Evolutionary conservation across 64 coral and sea anemone genomes (phyloP).

Genomic region (Trachythela sp.): DNA sequence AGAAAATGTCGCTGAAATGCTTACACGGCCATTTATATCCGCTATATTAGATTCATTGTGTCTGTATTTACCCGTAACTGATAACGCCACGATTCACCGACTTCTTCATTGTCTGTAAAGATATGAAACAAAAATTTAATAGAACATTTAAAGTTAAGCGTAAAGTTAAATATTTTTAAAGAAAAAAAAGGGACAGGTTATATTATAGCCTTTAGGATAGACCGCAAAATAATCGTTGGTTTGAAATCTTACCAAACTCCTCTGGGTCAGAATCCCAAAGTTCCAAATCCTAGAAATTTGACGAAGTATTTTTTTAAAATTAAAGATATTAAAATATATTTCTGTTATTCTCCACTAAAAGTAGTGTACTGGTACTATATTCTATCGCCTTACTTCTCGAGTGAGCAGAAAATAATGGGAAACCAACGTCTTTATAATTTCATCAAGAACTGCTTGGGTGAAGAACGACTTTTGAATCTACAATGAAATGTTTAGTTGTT

Average conservation of each 20-base stretch:
- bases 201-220: neutral
- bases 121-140: neutral
- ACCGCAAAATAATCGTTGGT: neutral
- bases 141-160: neutral
- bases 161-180: no score
- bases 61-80: slow-evolving; percentile 61
- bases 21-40: no score
- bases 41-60: no score
- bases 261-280: slow-evolving; percentile 71
- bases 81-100: slow-evolving; percentile 78
- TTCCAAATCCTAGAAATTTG: slow-evolving; percentile 50
- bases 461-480: slow-evolving; percentile 63
- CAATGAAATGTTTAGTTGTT: neutral
- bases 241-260: slow-evolving; percentile 54
- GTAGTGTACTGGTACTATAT: no score
- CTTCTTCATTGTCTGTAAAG: slow-evolving; percentile 64
- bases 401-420: slow-evolving; percentile 54
- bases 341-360: no score
- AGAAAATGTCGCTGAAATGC: no score
- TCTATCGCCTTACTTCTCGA: slow-evolving; percentile 43
- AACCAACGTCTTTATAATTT: slow-evolving; percentile 54
- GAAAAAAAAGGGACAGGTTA: neutral
- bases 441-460: slow-evolving; percentile 49
- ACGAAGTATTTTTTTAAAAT: neutral
- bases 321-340: neutral